Conservation (phyloP, 1,140 invertebrate species). For the Heliconius hewitsoni region DNA sequence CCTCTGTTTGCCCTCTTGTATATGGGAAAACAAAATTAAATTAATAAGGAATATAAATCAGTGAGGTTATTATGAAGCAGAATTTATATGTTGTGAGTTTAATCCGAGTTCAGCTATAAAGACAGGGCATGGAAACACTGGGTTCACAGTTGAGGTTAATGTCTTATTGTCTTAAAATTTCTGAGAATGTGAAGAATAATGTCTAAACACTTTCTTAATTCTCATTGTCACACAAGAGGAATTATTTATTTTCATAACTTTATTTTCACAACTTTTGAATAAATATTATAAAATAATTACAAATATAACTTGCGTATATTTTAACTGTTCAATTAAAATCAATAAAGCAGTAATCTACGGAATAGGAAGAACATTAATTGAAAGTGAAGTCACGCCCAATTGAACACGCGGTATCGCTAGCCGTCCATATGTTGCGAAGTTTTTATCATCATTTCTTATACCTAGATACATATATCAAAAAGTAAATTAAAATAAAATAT, state of each 20-base stretch:
- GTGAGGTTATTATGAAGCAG: too few species aligned
- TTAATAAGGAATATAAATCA: too few species aligned
- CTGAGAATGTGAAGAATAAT: too few species aligned
- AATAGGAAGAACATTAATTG: slow-evolving; percentile 52
- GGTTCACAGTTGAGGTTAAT: too few species aligned
- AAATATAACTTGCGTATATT: background rate
- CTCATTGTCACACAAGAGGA: background rate
- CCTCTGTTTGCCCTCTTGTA: too few species aligned
- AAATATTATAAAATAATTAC: background rate
- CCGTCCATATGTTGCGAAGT: slow-evolving; percentile 14
- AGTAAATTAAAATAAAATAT: background rate
- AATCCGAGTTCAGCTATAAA: too few species aligned
- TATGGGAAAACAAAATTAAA: too few species aligned
- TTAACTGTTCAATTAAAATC: slow-evolving; percentile 10
- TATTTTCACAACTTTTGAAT: background rate
- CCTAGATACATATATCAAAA: background rate
- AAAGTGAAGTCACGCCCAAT: slow-evolving; percentile 54
- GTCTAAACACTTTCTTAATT: too few species aligned
- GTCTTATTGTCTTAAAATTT: too few species aligned
- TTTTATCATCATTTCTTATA: background rate
- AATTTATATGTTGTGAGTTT: too few species aligned
- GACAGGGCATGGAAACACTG: too few species aligned
- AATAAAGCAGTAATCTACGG: slow-evolving; percentile 37
- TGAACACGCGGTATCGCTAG: slow-evolving; percentile 43
- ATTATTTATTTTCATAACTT: background rate